A percentile compares a stretch with the other conserved stretches of the same genome.
Conservation (phyloP, 2,888 invertebrate species). For the Merodon equestris region DNA sequence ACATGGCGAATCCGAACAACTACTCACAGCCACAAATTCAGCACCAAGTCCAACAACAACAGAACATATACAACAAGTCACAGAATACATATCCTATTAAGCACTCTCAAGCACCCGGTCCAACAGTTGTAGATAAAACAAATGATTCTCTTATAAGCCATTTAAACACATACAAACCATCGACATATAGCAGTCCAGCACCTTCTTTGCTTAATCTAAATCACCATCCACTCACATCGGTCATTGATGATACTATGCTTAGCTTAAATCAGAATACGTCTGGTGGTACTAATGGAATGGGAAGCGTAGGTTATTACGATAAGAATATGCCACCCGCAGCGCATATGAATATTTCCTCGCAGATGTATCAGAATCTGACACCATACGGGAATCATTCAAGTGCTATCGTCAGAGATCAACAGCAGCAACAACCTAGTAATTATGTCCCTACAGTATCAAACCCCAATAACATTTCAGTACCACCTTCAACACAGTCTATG, state of each 20-base stretch:
- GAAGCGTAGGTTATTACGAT: constrained; percentile 79
- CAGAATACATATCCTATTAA: constrained; percentile 61
- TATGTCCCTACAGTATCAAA: constrained; percentile 47
- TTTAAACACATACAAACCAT: constrained; percentile 75
- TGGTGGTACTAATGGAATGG: constrained; percentile 35
- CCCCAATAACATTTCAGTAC: constrained; percentile 17
- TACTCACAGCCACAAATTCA: constrained; percentile 72
- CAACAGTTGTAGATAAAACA: constrained; percentile 50
- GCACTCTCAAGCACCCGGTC: constrained; percentile 40
- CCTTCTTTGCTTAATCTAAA: constrained; percentile 71
- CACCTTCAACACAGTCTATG: constrained; percentile 69
- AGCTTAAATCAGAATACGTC: constrained; percentile 71
- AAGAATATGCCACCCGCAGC: constrained; percentile 82
- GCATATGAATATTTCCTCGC: constrained; percentile 81
- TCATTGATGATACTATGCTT: constrained; percentile 73
- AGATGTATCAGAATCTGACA: constrained; percentile 74
- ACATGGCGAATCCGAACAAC: constrained; percentile 71
- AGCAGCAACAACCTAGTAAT: constrained; percentile 57
- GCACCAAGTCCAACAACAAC: constrained; percentile 70
- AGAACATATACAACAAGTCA: constrained; percentile 68
- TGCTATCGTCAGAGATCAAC: constrained; percentile 64
- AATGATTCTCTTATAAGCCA: constrained; percentile 71
- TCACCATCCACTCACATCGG: constrained; percentile 74
- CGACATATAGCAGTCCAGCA: constrained; percentile 74
- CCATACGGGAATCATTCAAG: constrained; percentile 57